A percentile compares a stretch with the other conserved stretches of the same genome.
These are phyloP conservation scores for Dermatophagoides farinae DNA, from an alignment of 1,140 invertebrate genomes.

Conservation along the genomic window DNA sequence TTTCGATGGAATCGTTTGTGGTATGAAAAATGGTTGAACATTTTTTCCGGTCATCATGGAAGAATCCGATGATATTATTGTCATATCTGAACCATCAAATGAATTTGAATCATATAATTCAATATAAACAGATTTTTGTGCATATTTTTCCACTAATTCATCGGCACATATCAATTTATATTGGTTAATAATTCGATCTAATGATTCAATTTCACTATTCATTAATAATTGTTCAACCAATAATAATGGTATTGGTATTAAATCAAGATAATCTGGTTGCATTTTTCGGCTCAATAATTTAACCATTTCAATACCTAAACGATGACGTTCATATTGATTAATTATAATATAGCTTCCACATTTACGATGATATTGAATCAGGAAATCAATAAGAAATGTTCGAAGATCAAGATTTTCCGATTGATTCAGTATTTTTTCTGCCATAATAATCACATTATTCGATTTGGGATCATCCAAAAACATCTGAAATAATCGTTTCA, in stretches of 20 bases:
- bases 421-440: slow-evolving; percentile 9
- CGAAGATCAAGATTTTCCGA: slow-evolving; percentile 9
- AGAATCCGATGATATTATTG: too few species aligned
- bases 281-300: neutral
- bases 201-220: slow-evolving; percentile 14
- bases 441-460: neutral
- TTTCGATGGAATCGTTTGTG: slow-evolving; percentile 25
- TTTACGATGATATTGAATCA: neutral
- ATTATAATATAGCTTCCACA: neutral
- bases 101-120: slow-evolving; percentile 9
- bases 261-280: neutral
- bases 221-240: slow-evolving; percentile 15
- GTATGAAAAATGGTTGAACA: slow-evolving; percentile 26
- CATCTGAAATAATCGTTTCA: neutral
- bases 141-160: slow-evolving; percentile 15
- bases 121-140: slow-evolving; percentile 14
- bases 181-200: slow-evolving; percentile 5
- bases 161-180: slow-evolving; percentile 7
- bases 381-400: neutral
- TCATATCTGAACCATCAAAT: neutral
- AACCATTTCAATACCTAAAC: slow-evolving; percentile 10
- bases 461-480: neutral
- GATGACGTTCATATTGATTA: slow-evolving; percentile 6
- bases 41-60: neutral
- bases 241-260: slow-evolving; percentile 7